Percentiles rank a stretch among this genome's conserved stretches.
These are phyloP conservation scores for Ostrea edulis DNA, from an alignment of 1,140 invertebrate species.

Conservation along the genomic window DNA sequence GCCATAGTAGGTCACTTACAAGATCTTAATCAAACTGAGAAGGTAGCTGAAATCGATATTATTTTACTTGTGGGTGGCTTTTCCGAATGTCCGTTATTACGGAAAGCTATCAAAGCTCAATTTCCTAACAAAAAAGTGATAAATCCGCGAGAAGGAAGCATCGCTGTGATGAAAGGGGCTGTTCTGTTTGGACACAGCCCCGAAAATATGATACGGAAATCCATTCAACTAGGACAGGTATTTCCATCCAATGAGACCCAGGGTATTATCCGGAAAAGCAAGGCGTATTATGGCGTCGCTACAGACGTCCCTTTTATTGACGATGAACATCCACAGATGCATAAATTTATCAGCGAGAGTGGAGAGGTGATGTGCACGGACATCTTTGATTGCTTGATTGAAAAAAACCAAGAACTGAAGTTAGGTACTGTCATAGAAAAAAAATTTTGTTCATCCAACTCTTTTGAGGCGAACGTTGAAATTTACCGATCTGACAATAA, in stretches of 20 bases:
- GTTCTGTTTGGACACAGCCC: slow-evolving; percentile 39
- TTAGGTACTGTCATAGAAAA: not conserved
- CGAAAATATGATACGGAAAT: not conserved
- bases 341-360: not conserved
- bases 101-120: not conserved
- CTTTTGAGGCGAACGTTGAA: not conserved
- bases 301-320: not conserved
- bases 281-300: not conserved
- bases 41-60: not conserved
- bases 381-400: not conserved
- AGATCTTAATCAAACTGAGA: not conserved
- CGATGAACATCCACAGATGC: not conserved
- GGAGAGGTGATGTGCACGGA: not conserved
- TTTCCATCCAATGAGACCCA: not conserved
- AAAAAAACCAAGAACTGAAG: not conserved
- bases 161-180: slow-evolving; percentile 37
- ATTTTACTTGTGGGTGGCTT: slow-evolving; percentile 39
- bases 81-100: slow-evolving; percentile 23
- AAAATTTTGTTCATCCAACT: not conserved
- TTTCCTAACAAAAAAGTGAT: not conserved
- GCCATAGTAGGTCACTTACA: not conserved
- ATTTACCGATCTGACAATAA: not conserved
- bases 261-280: not conserved
- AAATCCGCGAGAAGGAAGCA: not conserved
- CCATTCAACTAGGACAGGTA: not conserved